Percentiles rank a stretch among this genome's conserved stretches.
Evolutionary conservation across 1,140 invertebrate genomes (phyloP).

Genomic region (Neodiprion lecontei): DNA sequence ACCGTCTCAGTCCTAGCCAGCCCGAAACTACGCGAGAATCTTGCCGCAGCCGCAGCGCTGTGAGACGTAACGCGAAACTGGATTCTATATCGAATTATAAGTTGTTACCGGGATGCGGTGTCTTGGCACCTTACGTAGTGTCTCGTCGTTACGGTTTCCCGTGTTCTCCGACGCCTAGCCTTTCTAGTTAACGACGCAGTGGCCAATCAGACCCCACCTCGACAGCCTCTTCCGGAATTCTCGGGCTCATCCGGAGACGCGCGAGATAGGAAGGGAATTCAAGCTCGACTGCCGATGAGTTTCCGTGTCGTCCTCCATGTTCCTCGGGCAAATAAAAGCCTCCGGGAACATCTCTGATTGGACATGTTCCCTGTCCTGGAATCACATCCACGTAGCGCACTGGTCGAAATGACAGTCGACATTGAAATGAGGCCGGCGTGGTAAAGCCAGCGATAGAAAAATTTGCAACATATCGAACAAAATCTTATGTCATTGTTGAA

Average conservation of each 20-base stretch:
- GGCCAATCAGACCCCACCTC: not conserved
- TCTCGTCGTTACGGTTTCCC: not conserved
- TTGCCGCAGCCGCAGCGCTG: not conserved
- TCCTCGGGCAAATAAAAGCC: not conserved
- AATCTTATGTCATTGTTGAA: too few species aligned
- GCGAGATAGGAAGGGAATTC: too few species aligned
- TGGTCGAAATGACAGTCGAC: too few species aligned
- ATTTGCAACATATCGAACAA: too few species aligned
- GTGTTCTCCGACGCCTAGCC: not conserved
- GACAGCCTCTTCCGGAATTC: not conserved
- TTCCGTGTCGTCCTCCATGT: too few species aligned
- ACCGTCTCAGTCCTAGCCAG: not conserved
- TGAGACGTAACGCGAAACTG: not conserved
- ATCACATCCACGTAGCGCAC: too few species aligned
- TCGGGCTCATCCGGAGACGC: not conserved
- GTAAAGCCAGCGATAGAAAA: too few species aligned
- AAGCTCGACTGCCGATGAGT: too few species aligned
- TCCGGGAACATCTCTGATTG: not conserved
- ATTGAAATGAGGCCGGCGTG: too few species aligned
- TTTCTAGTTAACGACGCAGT: slow-evolving; percentile 3
- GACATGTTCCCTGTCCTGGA: not conserved
- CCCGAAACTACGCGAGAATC: not conserved
- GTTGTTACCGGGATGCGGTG: not conserved
- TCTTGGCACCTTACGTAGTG: too few species aligned
- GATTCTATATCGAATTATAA: slow-evolving; percentile 1